Percentiles rank a stretch among this genome's conserved stretches.
These are phyloP conservation scores for Noctua janthina DNA, from an alignment of 2,888 invertebrate genomes.

Conservation along the genomic window DNA sequence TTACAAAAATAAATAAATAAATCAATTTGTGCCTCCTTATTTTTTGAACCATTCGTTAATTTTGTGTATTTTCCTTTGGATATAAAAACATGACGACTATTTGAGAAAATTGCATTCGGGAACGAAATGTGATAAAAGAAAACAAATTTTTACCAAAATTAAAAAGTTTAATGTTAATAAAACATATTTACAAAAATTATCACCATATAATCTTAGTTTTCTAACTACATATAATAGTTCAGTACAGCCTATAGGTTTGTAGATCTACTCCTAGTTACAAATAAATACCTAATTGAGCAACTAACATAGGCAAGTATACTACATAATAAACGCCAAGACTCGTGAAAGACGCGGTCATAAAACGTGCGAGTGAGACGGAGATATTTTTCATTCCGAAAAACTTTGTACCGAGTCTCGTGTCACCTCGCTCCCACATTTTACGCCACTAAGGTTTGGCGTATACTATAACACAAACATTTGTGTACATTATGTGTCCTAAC, in stretches of 20 bases:
- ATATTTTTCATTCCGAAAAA: background rate
- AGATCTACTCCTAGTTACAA: conserved; percentile 58
- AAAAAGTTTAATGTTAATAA: conserved; percentile 59
- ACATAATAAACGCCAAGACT: conserved; percentile 10
- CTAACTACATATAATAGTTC: conserved; percentile 55
- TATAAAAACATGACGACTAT: background rate
- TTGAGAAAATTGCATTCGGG: background rate
- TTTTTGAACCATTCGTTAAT: background rate
- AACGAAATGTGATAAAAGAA: background rate
- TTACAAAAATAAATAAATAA: background rate
- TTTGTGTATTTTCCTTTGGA: background rate
- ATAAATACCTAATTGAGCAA: conserved; percentile 79
- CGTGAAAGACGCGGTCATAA: background rate
- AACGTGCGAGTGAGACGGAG: background rate
- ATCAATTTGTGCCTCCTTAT: background rate
- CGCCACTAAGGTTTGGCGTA: conserved; percentile 1
- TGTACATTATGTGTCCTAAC: conserved; percentile 73
- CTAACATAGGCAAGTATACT: conserved; percentile 67
- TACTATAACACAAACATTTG: conserved; percentile 68
- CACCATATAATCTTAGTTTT: conserved; percentile 60
- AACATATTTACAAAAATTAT: conserved; percentile 70
- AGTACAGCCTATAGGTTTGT: conserved; percentile 56
- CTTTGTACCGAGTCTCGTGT: background rate
- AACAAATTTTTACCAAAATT: conserved; percentile 59
- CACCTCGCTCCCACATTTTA: background rate